These are phyloP conservation scores for Epizoanthus scotinus DNA, from an alignment of 92 coral and sea anemone species.

Conservation along the genomic window DNA sequence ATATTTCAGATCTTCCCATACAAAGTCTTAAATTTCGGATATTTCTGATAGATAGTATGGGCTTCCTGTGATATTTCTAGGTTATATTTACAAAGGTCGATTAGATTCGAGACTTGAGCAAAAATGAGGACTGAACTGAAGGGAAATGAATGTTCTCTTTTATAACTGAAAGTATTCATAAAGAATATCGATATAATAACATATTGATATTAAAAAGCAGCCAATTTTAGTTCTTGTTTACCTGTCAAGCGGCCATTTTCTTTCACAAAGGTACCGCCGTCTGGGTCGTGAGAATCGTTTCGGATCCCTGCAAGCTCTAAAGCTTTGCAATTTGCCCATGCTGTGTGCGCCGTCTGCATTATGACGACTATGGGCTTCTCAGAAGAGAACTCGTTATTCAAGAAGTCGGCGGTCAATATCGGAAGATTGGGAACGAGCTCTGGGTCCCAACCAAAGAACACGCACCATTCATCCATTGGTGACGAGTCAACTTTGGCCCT, in stretches of 20 bases:
- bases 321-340: slow-evolving; percentile 45
- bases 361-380: slow-evolving; percentile 28
- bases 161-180: too few relatives aligned
- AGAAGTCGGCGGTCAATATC: slow-evolving; percentile 15
- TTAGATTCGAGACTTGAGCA: too few relatives aligned
- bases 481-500: slow-evolving; percentile 20
- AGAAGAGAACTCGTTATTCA: slow-evolving; percentile 30
- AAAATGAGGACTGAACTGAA: too few relatives aligned
- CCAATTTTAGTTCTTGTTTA: too few relatives aligned
- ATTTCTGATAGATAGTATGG: too few relatives aligned
- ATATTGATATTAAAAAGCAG: too few relatives aligned
- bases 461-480: slow-evolving; percentile 26
- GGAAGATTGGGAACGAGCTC: slow-evolving; percentile 39
- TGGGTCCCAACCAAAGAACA: slow-evolving; percentile 54
- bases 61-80: too few relatives aligned
- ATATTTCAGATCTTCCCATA: too few relatives aligned
- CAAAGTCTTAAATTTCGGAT: too few relatives aligned
- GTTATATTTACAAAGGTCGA: too few relatives aligned
- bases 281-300: not conserved
- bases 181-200: too few relatives aligned
- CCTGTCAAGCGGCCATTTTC: slow-evolving; percentile 11
- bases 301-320: slow-evolving; percentile 26
- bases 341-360: slow-evolving; percentile 41
- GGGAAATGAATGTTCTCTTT: too few relatives aligned
- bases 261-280: slow-evolving; percentile 31